Evolutionary conservation across 2,797 vertebrate genomes (phyloP).

Genomic region (Cirrhinus mrigala): DNA sequence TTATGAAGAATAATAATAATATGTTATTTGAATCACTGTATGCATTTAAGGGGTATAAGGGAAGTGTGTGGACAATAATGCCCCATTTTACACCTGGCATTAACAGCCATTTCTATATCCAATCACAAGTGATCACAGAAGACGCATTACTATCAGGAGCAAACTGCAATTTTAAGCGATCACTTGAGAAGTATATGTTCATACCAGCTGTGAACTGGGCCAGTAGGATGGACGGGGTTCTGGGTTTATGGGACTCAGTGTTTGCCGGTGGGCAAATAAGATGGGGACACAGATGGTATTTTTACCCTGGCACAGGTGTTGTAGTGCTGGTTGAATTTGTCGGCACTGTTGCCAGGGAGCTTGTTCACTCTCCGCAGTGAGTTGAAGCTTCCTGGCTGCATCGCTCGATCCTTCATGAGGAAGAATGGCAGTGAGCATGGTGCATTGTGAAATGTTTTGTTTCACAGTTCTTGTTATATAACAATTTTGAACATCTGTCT

Average conservation of each 20-base stretch:
- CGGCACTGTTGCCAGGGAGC: slow-evolving; percentile 70
- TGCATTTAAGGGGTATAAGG: neutral
- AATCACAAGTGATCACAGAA: slow-evolving; percentile 2
- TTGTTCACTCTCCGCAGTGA: slow-evolving; percentile 76
- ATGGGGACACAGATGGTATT: slow-evolving; percentile 36
- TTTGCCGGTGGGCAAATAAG: slow-evolving; percentile 16
- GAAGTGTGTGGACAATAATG: neutral
- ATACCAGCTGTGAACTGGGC: slow-evolving; percentile 20
- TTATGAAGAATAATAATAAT: no score
- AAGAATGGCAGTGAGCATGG: slow-evolving; percentile 69
- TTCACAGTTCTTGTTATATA: neutral
- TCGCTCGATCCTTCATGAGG: slow-evolving; percentile 74
- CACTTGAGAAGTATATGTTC: slow-evolving; percentile 9
- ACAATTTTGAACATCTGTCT: slow-evolving; percentile 18
- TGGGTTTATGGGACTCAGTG: slow-evolving; percentile 13
- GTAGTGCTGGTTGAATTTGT: slow-evolving; percentile 75
- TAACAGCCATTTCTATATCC: neutral
- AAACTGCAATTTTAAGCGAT: neutral
- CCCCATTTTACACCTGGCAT: slow-evolving; percentile 4
- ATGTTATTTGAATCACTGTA: neutral
- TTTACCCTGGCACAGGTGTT: slow-evolving; percentile 80
- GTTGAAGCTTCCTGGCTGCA: slow-evolving; percentile 75
- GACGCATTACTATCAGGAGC: neutral
- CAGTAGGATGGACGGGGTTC: neutral
- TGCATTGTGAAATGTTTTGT: slow-evolving; percentile 13